Percentiles rank a stretch among this genome's conserved stretches.
phyloP scores from a whole-genome alignment of 2,888 invertebrate genomes.

The Ectobius pallidus region DNA sequence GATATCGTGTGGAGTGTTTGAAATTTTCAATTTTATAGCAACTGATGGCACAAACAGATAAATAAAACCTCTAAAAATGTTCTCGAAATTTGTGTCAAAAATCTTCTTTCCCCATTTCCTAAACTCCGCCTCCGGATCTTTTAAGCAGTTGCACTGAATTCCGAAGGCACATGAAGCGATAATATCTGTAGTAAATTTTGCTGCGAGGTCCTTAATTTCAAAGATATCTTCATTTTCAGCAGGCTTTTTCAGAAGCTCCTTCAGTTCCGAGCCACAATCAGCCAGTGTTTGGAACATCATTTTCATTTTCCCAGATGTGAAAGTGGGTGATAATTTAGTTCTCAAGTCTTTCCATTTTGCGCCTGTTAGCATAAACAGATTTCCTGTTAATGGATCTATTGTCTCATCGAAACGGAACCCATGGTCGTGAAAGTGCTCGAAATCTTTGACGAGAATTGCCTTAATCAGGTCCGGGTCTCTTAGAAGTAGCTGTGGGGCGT shows the following conservation, averaged over 20 bases:
- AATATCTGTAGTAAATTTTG: constrained; percentile 55
- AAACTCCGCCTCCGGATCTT: constrained; percentile 40
- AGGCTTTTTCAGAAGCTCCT: constrained; percentile 54
- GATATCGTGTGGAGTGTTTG: constrained; percentile 50
- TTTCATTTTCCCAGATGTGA: constrained; percentile 70
- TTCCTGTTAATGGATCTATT: constrained; percentile 65
- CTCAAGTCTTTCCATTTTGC: constrained; percentile 68
- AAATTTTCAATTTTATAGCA: constrained; percentile 50
- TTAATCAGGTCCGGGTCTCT: constrained; percentile 65
- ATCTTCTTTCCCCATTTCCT: constrained; percentile 46
- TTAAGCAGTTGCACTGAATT: constrained; percentile 49
- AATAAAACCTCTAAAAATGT: constrained; percentile 48
- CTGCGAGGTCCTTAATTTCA: constrained; percentile 47
- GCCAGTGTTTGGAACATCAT: constrained; percentile 66
- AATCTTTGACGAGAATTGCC: constrained; percentile 66
- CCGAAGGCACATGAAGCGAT: constrained; percentile 59
- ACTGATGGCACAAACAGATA: constrained; percentile 52
- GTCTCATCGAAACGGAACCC: constrained; percentile 68
- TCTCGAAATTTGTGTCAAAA: constrained; percentile 40
- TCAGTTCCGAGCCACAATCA: constrained; percentile 61
- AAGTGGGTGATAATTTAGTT: constrained; percentile 67
- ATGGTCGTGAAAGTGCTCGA: constrained; percentile 68
- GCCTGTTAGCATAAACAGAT: constrained; percentile 64
- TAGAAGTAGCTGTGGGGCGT: constrained; percentile 64
- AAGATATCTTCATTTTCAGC: constrained; percentile 50